Evolutionary conservation across 2,113 vertebrate genomes (phyloP), one percentile per base, ranked within the genome.

Genomic region (Meleagris gallopavo): DNA sequence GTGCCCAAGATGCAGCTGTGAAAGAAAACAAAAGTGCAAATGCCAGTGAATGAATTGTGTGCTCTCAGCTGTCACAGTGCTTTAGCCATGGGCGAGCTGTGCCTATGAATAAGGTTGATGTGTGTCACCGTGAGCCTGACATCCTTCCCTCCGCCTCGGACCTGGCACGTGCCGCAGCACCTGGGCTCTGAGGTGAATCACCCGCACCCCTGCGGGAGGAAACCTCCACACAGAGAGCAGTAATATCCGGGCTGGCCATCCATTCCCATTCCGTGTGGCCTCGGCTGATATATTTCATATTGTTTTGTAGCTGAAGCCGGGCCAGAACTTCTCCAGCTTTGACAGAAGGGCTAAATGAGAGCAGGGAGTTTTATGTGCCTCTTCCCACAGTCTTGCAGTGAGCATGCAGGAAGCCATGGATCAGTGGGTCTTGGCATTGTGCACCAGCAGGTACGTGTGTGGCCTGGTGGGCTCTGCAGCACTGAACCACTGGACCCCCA

Each of bases 311-410:
- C 93, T 97, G 94, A 96, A 95, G 84, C 92, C 64, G 88, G 96
- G 95, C 96, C 96, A 97, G 95, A 70, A 95, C 83, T 95, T 97
- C 89, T 94, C 89, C 78, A 93, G 86, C 65, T 96, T 96, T 95
- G 93, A 95, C 87, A 96, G 89, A 75, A 77, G 90, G 92, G 83
- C 96, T 97, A 96, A 75, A 89, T 95, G 88, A 97, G 95, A 94
- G 92, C 79, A 73, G 96, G 93, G 95, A 97, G 95, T 97, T 97
- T 95, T 89, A 95, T 93, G 65, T 92, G 80, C 94, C 93, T 96
- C 95, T 98, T 97, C 96, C 96, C 96, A 97, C 93, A 96, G 84
- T 95, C 97, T 97, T 98, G 96, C 94, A 74, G 91, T 86, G 83
- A 95, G 91, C 43, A 7, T 89, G 81, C 91, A 98, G 95, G 95